Evolutionary conservation across 2,113 vertebrate genomes (phyloP), one percentile per base, ranked within the genome.

Genomic region (Romanogobio albipinnatus): DNA sequence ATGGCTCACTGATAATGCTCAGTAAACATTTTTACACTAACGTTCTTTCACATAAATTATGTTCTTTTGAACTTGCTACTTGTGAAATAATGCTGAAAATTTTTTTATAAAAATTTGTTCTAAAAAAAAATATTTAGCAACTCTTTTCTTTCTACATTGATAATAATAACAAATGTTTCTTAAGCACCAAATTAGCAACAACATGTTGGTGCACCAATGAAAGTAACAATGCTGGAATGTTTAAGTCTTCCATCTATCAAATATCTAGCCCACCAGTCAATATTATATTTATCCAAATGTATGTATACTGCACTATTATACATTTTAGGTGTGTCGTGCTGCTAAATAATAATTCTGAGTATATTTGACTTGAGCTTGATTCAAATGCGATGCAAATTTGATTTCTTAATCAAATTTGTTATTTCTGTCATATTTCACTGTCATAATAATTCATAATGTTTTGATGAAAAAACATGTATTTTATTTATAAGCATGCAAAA

Each of bases 361-460:
- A 24, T 11, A 45, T 47, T 22, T 73, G 70, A 24, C 39, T 43
- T 3, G 59, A 61, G 59, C 10, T 61, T 61, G 59, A 61, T 24
- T 24, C 22, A 61, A 9, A 59, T 22, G 14, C 14, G 49, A 70
- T 70, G 29, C 64, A 68, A 68, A 68, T 36, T 73, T 7, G 70
- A 71, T 71, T 45, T n/a, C 22, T 73, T 45, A 73, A 73, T 26
- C 24, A 0, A 73, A 47, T 73, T 15, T 0, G 64, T 68, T 2
- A 39, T 68, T 19, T 68, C 8, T 19, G 1, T 33, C 29, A 39
- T 36, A 14, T 45, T 71, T 73, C 71, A 47, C 43, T 73, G 70
- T 26, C 70, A 74, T 14, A 26, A 49, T 49, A 49, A 49, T 74
- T 74, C n/a, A 24, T 74, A 14, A 74, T 74, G 22, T 73, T 47